Percentiles rank a stretch among this genome's conserved stretches.
Conservation (phyloP, 1,140 invertebrate genomes). For the Conopomorpha cramerella region DNA sequence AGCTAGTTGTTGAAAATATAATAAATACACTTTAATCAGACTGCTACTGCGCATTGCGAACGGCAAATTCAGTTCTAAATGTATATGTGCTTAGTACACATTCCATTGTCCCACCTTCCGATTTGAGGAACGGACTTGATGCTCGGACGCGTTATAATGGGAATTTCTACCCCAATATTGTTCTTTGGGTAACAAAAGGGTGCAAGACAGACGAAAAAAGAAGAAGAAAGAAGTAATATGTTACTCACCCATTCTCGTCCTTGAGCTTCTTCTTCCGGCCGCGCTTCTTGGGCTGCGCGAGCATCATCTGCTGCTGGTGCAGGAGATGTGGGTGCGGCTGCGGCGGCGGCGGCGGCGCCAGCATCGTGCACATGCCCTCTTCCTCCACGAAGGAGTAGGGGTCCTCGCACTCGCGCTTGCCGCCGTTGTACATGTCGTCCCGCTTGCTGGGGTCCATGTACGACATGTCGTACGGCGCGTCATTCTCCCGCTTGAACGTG, state of each 20-base stretch:
- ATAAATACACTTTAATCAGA: too few species aligned
- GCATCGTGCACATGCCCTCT: slow-evolving; percentile 64
- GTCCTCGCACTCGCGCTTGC: slow-evolving; percentile 62
- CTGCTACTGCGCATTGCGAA: too few species aligned
- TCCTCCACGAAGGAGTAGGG: slow-evolving; percentile 85
- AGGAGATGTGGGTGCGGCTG: slow-evolving; percentile 26
- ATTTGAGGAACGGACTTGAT: too few species aligned
- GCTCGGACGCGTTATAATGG: too few species aligned
- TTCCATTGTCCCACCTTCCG: too few species aligned
- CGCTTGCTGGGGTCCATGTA: slow-evolving; percentile 37
- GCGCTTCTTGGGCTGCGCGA: slow-evolving; percentile 75
- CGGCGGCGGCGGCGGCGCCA: slow-evolving; percentile 30
- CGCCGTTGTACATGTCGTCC: slow-evolving; percentile 44
- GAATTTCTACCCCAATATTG: too few species aligned
- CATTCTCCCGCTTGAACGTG: slow-evolving; percentile 39
- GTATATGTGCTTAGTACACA: too few species aligned
- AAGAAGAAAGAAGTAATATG: too few species aligned
- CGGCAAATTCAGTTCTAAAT: too few species aligned
- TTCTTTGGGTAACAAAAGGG: too few species aligned
- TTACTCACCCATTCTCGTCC: slow-evolving; percentile 62
- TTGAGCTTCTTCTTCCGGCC: slow-evolving; percentile 81
- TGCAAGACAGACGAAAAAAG: background rate
- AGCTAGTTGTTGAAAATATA: too few species aligned
- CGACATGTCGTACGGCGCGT: slow-evolving; percentile 52
- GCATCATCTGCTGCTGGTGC: slow-evolving; percentile 62